These are phyloP conservation scores for Penaeus chinensis DNA, from an alignment of 1,140 invertebrate genomes.

Conservation along the genomic window DNA sequence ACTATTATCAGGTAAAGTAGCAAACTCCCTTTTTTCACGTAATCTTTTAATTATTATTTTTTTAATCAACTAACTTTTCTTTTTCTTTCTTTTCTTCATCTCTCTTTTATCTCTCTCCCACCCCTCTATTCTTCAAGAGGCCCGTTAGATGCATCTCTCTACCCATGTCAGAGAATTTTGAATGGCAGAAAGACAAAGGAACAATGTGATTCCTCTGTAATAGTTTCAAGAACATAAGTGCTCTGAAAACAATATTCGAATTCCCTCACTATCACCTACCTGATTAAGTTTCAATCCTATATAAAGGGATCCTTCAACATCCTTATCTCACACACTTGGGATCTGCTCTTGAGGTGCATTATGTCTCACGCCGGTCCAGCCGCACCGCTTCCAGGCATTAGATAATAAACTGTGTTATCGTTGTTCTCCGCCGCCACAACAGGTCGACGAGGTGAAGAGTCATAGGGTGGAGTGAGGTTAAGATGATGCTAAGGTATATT, in stretches of 20 bases:
- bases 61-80: too few relatives aligned
- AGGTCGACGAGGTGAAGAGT: neutral
- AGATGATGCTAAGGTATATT: too few relatives aligned
- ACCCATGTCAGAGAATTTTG: too few relatives aligned
- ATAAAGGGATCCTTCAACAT: slow-evolving; percentile 39
- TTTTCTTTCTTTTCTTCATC: too few relatives aligned
- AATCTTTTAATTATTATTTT: too few relatives aligned
- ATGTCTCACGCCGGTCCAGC: slow-evolving; percentile 2
- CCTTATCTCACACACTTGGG: slow-evolving; percentile 37
- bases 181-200: too few relatives aligned
- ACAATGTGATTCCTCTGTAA: slow-evolving; percentile 1
- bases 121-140: too few relatives aligned
- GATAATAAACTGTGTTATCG: slow-evolving; percentile 30
- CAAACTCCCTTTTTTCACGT: too few relatives aligned
- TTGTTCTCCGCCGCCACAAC: neutral
- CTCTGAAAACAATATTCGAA: slow-evolving; percentile 40
- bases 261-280: slow-evolving; percentile 36
- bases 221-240: slow-evolving; percentile 19
- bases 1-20: too few relatives aligned
- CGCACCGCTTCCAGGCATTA: neutral
- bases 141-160: too few relatives aligned
- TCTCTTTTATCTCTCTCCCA: too few relatives aligned
- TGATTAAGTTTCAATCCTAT: slow-evolving; percentile 46
- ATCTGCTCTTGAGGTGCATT: slow-evolving; percentile 26
- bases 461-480: neutral